Percentiles rank a stretch among this genome's conserved stretches.
These are phyloP conservation scores for Acinonyx jubatus DNA, from an alignment of 2,113 vertebrate genomes.

Conservation along the genomic window DNA sequence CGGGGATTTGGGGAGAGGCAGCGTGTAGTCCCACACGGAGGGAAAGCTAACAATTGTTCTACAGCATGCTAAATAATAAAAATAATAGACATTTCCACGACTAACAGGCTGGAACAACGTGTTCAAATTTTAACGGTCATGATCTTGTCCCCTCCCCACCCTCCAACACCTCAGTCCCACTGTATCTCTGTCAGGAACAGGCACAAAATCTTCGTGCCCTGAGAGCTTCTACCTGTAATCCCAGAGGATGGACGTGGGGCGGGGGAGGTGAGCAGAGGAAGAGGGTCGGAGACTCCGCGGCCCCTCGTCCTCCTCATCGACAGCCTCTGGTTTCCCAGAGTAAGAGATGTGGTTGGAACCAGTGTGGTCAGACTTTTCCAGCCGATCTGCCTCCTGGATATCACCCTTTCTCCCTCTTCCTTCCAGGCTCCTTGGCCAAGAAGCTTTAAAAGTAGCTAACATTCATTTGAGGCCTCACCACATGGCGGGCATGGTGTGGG, in stretches of 20 bases:
- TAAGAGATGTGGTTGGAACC: not conserved
- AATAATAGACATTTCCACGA: not conserved
- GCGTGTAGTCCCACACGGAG: accelerated
- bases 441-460: not conserved
- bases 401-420: not conserved
- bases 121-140: not conserved
- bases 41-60: not conserved
- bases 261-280: not conserved
- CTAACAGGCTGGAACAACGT: not conserved
- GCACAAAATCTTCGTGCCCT: not conserved
- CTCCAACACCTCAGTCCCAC: not conserved
- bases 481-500: not conserved
- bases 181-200: not conserved
- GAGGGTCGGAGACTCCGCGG: not conserved
- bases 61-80: not conserved
- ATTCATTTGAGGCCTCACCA: not conserved
- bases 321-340: not conserved
- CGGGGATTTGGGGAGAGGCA: not conserved
- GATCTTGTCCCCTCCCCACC: no score
- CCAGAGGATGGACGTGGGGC: not conserved
- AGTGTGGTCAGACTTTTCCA: not conserved
- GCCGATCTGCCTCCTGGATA: no score
- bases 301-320: not conserved
- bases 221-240: not conserved
- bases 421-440: not conserved